Percentiles rank a stretch among this genome's conserved stretches.
These are phyloP conservation scores for Cyprinodon variegatus DNA, from an alignment of 2,113 vertebrate species.

Conservation along the genomic window DNA sequence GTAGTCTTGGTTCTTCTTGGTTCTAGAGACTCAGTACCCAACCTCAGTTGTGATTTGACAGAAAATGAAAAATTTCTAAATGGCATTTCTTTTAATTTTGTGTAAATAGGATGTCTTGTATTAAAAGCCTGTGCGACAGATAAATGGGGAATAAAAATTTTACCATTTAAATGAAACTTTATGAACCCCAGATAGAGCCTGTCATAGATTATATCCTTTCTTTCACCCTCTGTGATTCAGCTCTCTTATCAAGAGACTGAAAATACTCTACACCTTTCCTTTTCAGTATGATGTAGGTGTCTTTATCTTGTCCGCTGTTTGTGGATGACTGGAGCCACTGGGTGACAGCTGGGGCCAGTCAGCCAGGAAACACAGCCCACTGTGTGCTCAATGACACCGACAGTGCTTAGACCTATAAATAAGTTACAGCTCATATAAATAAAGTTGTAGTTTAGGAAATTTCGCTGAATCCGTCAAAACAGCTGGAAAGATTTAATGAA, in stretches of 20 bases:
- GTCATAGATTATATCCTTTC: neutral
- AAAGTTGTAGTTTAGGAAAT: slow-evolving; percentile 39
- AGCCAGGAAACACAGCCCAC: slow-evolving; percentile 43
- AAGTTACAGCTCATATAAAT: slow-evolving; percentile 64
- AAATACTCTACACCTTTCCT: neutral
- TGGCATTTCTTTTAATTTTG: neutral
- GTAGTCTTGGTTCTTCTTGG: no score
- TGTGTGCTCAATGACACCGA: slow-evolving; percentile 24
- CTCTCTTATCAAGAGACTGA: neutral
- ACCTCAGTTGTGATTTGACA: neutral
- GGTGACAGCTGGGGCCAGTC: slow-evolving; percentile 55
- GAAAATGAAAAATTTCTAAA: neutral
- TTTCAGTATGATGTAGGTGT: slow-evolving; percentile 23
- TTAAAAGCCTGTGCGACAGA: neutral
- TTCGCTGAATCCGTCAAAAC: slow-evolving; percentile 16
- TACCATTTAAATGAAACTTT: neutral
- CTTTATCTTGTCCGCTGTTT: slow-evolving; percentile 43
- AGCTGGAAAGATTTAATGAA: slow-evolving; percentile 16
- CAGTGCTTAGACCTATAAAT: slow-evolving; percentile 63
- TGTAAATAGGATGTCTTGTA: neutral
- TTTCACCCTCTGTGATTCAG: neutral
- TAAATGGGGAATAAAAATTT: neutral
- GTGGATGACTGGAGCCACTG: slow-evolving; percentile 46
- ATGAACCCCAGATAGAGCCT: neutral
- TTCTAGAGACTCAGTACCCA: no score